These are phyloP conservation scores for Drosophila quinaria DNA, from an alignment of 2,888 invertebrate genomes.

Conservation along the genomic window DNA sequence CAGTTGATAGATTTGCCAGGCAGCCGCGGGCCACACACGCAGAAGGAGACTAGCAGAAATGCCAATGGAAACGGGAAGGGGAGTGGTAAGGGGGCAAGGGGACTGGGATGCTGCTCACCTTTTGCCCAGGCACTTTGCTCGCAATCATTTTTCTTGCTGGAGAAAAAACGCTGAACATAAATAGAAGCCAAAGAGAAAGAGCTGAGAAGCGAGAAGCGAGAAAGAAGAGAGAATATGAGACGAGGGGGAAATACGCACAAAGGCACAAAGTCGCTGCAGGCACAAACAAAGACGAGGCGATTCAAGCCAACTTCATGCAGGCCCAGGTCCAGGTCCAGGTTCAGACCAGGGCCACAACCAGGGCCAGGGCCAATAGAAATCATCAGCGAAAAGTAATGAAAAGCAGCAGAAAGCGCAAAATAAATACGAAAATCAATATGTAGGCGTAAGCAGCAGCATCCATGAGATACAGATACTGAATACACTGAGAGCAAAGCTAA, in stretches of 20 bases:
- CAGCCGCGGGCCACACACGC: slow-evolving; percentile 75
- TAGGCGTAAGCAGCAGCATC: slow-evolving; percentile 73
- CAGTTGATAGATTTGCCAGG: slow-evolving; percentile 71
- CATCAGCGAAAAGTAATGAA: slow-evolving; percentile 70
- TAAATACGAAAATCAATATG: slow-evolving; percentile 81
- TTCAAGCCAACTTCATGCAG: slow-evolving; percentile 8
- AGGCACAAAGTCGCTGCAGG: slow-evolving; percentile 55
- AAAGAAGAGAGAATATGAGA: not conserved
- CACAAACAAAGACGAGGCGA: slow-evolving; percentile 36
- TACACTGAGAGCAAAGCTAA: slow-evolving; percentile 5
- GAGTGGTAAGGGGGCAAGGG: not conserved
- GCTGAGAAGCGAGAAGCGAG: not conserved
- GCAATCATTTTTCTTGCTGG: slow-evolving; percentile 75
- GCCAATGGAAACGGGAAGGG: not conserved
- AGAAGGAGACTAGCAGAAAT: slow-evolving; percentile 11
- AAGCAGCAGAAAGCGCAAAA: slow-evolving; percentile 69
- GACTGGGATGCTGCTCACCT: slow-evolving; percentile 54
- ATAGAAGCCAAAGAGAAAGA: slow-evolving; percentile 21
- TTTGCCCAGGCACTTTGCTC: slow-evolving; percentile 63
- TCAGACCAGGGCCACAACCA: too few relatives aligned
- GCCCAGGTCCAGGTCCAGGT: slow-evolving; percentile 42
- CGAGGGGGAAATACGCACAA: slow-evolving; percentile 41
- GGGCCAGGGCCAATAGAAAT: slow-evolving; percentile 67
- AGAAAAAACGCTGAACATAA: slow-evolving; percentile 23
- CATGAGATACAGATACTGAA: slow-evolving; percentile 56